Evolutionary conservation across 2,888 invertebrate species (phyloP), one percentile per base, ranked within the genome.

Genomic region (Hoplodrina blanda): DNA sequence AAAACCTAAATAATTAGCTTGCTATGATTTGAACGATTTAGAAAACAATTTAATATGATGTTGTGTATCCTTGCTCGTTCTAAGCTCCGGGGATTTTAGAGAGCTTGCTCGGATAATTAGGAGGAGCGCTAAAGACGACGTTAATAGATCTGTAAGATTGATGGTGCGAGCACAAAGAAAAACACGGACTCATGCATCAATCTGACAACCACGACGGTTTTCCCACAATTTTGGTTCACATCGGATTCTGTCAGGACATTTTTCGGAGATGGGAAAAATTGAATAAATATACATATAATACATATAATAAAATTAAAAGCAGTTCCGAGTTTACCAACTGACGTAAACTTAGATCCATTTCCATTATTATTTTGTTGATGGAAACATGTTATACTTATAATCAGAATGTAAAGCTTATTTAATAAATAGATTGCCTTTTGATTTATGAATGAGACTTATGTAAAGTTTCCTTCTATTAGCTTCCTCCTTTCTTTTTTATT

Each of bases 61-160:
- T 83, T 88, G 82, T 87, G 82, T 87, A 83, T 80, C 77, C 71
- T 84, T 69, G 69, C 81, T 79, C 79, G 82, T 78, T 78, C 76
- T 83, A 88, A 88, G 84, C 88, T 85, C 86, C 62, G 55, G 84
- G 88, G 89, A 88, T 87, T 85, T 79, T 76, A 85, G 83, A 89
- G 88, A 88, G 90, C 88, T 89, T 86, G 85, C 85, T 87, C 89
- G 86, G 91, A 91, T 93, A 93, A 93, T 93, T 93, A 93, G 92
- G 88, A 89, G 85, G 84, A 86, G 86, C 89, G 89, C 88, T 92
- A 91, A 92, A 91, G 91, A 91, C 91, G 92, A 91, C 92, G 92
- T 91, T 93, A 93, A 93, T 93, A 93, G 92, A 93, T 91, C 91
- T 89, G 85, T 81, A 90, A 93, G 93, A 93, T 93, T 93, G 93